Evolutionary conservation across 2,888 invertebrate genomes (phyloP), one percentile per base, ranked within the genome.

Genomic region (Heliconius aoede): DNA sequence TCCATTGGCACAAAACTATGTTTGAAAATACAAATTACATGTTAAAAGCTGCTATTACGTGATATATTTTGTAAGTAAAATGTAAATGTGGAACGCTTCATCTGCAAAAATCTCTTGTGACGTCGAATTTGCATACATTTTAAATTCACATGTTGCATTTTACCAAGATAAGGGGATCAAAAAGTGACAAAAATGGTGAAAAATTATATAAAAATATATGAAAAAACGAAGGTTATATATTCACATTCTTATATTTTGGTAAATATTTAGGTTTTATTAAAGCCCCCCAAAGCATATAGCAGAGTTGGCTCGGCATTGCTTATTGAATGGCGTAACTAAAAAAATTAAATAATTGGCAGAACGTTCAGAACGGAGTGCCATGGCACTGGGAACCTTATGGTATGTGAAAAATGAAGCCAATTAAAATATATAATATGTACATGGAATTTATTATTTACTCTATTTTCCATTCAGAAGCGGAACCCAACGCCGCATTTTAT

Each of bases 121-220:
- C 69, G 32, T 30, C 13, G 21, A 69, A 69, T 69, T 32, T 55
- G n/a, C 69, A 69, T 69, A 69, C 51, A 69, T 69, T 69, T 69
- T 30, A 69, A 30, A 69, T 69, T 69, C 69, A 65, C 65, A 55
- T 55, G 69, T 69, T 55, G 69, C 55, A 69, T 69, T 55, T 69
- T 69, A 69, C 51, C 24, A 7, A 51, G 51, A 55, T 21, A n/a
- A n/a, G n/a, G 15, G 69, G 69, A 69, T 69, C 30, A 69, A 69
- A 69, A 69, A 30, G 69, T 55, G 55, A 30, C 24, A 30, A 30
- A 69, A 69, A 51, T 9, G 32, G 15, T 69, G n/a, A 28, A 55
- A 30, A 30, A n/a, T 24, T 32, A 24, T 65, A 40, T 24, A 15
- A 36, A 3, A 24, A 13, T 65, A 7, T 65, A 32, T 11, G 30